Evolutionary conservation across 1,140 invertebrate species (phyloP), one percentile per base, ranked within the genome.

Genomic region (Mya arenaria): DNA sequence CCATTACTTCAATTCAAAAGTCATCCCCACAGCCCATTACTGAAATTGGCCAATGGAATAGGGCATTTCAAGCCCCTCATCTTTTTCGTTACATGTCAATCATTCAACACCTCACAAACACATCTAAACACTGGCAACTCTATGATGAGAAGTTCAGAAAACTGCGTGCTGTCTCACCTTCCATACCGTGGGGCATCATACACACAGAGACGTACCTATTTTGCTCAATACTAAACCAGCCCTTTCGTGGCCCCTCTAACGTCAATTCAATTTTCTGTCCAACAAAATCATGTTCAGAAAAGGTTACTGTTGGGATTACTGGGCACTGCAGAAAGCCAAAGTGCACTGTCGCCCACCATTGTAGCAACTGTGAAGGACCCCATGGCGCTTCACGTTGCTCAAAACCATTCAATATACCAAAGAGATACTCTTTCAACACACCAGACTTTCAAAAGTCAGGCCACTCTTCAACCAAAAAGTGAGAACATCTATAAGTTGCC

Each of bases 91-190:
- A 72, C 23, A 72, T 72, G 69, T 25, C 69, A 25, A 34, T 72
- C 4, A 56, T 72, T n/a, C 52, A 72, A 30, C 52, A 72, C 13
- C 30, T 72, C 4, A 48, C 52, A 8, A 55, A 72, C n/a, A 28
- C 30, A 1, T 34, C 30, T 19, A 1, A 13, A 10, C 4, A 30
- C 28, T 72, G 69, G 69, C 17, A n/a, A 4, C 44, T 56, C 1
- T 56, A 72, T 28, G 69, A 72, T 23, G 30, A 56, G n/a, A 72
- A 72, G 32, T 72, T 72, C 32, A 36, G 66, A 25, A 41, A 56
- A n/a, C n/a, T 34, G 1, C 25, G 52, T 1, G 69, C 69, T 36
- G n/a, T 37, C 17, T 4, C 1, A 3, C 28, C 60, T 32, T 63
- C 60, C 30, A 10, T 32, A 10, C 13, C 60, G 5, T 28, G 30